Conservation (phyloP, 64 coral and sea anemone genomes). For the Orbicella faveolata region DNA sequence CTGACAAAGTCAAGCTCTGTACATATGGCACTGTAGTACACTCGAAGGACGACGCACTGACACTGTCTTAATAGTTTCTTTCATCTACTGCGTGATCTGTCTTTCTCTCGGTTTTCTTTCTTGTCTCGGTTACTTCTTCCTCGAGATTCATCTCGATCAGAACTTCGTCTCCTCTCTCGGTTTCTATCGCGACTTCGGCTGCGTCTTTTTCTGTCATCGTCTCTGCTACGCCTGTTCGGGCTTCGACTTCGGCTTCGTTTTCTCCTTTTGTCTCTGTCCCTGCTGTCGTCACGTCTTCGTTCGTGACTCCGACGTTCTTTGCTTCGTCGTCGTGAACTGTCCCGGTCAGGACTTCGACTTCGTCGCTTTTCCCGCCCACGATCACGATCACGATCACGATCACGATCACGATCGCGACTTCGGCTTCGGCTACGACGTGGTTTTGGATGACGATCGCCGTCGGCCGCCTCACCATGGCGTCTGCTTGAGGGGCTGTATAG, state of each 20-base stretch:
- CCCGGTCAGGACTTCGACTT: constrained; percentile 68
- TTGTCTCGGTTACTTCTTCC: constrained; percentile 32
- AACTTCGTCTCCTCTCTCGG: constrained; percentile 51
- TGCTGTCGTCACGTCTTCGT: constrained; percentile 54
- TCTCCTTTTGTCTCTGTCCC: constrained; percentile 48
- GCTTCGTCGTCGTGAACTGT: constrained; percentile 74
- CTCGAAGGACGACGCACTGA: not conserved
- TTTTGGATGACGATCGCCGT: constrained; percentile 31
- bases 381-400: constrained; percentile 64
- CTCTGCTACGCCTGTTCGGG: constrained; percentile 40
- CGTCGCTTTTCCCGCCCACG: constrained; percentile 35
- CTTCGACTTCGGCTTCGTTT: constrained; percentile 53
- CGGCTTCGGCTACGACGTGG: constrained; percentile 51
- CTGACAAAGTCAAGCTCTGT: not conserved
- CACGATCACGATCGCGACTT: constrained; percentile 68
- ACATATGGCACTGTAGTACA: not conserved
- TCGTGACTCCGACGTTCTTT: constrained; percentile 70
- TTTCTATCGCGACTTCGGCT: constrained; percentile 76
- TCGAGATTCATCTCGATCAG: constrained; percentile 20
- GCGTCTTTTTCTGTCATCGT: constrained; percentile 52
- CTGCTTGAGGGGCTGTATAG: constrained; percentile 44
- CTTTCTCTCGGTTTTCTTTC: constrained; percentile 31
- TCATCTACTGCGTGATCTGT: constrained; percentile 68
- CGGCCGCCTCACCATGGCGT: constrained; percentile 33
- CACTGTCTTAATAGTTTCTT: not conserved